Percentiles rank a stretch among this genome's conserved stretches.
These are phyloP conservation scores for Plestiodon gilberti DNA, from an alignment of 2,113 vertebrate species.

Conservation along the genomic window DNA sequence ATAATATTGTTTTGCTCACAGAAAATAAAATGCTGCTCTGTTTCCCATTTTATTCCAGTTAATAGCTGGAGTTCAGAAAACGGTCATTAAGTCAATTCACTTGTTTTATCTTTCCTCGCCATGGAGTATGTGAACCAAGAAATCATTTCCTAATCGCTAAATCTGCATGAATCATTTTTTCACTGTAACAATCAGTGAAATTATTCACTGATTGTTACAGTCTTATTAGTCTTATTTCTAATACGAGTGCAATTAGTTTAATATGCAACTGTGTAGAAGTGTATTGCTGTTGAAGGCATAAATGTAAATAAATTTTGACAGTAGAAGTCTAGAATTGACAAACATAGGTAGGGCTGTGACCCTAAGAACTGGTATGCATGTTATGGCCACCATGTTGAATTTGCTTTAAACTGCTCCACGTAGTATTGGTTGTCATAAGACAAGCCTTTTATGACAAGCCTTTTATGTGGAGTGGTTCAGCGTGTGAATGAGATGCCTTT, in stretches of 20 bases:
- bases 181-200: constrained; percentile 5
- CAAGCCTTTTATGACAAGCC: not conserved
- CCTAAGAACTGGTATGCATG: not conserved
- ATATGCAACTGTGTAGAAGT: not conserved
- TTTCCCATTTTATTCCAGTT: not conserved
- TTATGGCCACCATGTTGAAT: not conserved
- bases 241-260: not conserved
- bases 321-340: not conserved
- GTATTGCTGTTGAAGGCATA: not conserved
- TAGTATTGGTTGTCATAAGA: not conserved
- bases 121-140: not conserved
- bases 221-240: constrained; percentile 18
- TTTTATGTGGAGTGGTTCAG: not conserved
- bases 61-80: not conserved
- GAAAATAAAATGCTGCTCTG: not conserved
- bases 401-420: too few species aligned
- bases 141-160: not conserved
- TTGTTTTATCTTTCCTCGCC: not conserved
- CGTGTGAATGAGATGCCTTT: not conserved
- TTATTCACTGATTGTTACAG: too few species aligned
- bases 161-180: not conserved
- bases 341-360: not conserved
- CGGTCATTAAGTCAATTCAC: not conserved
- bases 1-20: not conserved
- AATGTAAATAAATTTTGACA: constrained; percentile 20